Evolutionary conservation across 2,888 invertebrate species (phyloP).

Genomic region (Lasioglossum oenotherae): DNA sequence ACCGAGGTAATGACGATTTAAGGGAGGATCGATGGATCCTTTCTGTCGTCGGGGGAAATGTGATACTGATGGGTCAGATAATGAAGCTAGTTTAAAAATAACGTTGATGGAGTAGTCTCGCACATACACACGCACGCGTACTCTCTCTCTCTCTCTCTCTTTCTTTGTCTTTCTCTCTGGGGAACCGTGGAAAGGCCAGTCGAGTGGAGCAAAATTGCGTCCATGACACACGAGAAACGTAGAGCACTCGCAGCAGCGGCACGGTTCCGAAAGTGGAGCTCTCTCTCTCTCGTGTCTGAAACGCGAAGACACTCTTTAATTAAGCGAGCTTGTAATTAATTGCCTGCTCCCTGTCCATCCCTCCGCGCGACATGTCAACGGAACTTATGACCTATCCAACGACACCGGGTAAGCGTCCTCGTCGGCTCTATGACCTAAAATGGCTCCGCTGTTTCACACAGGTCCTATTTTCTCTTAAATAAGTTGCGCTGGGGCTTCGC

Average conservation of each 20-base stretch:
- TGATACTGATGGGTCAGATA: constrained; percentile 3
- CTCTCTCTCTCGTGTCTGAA: constrained; percentile 50
- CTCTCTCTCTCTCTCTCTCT: not conserved
- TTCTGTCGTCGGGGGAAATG: not conserved
- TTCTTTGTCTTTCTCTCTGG: not conserved
- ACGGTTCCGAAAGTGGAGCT: constrained; percentile 55
- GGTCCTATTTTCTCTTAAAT: not conserved
- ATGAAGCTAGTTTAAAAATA: constrained; percentile 9
- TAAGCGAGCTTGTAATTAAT: constrained; percentile 69
- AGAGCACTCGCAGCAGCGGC: constrained; percentile 33
- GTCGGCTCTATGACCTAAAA: constrained; percentile 41
- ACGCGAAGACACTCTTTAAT: constrained; percentile 67
- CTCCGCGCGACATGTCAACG: constrained; percentile 54
- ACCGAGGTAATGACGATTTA: not conserved
- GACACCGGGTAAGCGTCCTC: constrained; percentile 26
- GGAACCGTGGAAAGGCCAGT: constrained; percentile 5
- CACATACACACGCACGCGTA: not conserved
- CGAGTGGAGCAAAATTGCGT: constrained; percentile 49
- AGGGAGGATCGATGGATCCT: not conserved
- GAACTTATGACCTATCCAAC: constrained; percentile 59
- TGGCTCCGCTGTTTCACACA: not conserved
- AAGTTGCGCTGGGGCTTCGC: not conserved
- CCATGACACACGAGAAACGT: constrained; percentile 37
- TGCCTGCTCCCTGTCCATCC: constrained; percentile 56
- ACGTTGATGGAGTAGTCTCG: not conserved